These are phyloP conservation scores for Dione vanillae DNA, from an alignment of 2,888 invertebrate genomes.

Conservation along the genomic window DNA sequence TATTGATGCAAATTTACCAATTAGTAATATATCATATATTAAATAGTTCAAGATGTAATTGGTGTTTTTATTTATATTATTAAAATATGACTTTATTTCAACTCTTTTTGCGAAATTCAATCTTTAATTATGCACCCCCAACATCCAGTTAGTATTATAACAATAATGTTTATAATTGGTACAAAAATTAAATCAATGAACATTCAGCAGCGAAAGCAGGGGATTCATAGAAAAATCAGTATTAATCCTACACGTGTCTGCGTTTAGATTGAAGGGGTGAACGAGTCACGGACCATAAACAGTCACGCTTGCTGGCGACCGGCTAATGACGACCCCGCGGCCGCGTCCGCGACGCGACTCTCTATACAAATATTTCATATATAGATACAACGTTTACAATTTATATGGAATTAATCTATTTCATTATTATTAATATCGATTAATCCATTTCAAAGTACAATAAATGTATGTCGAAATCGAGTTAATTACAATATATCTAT, in stretches of 20 bases:
- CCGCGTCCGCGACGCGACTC: slow-evolving; percentile 48
- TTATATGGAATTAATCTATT: neutral
- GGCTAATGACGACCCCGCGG: slow-evolving; percentile 65
- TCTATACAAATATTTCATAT: slow-evolving; percentile 28
- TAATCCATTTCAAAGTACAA: no score
- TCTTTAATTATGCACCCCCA: neutral
- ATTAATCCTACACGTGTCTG: slow-evolving; percentile 81
- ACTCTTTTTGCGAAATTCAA: neutral
- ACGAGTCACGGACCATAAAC: slow-evolving; percentile 78
- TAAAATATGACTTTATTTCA: neutral
- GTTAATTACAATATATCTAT: no score
- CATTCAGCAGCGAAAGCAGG: slow-evolving; percentile 40
- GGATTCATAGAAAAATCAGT: slow-evolving; percentile 67
- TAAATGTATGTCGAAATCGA: no score
- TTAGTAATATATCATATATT: no score
- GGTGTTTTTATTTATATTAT: no score
- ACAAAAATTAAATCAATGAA: slow-evolving; percentile 38
- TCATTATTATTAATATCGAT: neutral
- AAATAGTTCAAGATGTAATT: no score
- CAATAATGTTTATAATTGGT: slow-evolving; percentile 31
- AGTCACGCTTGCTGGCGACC: slow-evolving; percentile 75
- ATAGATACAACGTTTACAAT: no score
- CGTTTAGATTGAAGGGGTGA: slow-evolving; percentile 78
- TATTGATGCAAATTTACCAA: no score
- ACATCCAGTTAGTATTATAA: neutral